These are phyloP conservation scores for Mimachlamys varia DNA, from an alignment of 2,888 invertebrate genomes.

Conservation along the genomic window DNA sequence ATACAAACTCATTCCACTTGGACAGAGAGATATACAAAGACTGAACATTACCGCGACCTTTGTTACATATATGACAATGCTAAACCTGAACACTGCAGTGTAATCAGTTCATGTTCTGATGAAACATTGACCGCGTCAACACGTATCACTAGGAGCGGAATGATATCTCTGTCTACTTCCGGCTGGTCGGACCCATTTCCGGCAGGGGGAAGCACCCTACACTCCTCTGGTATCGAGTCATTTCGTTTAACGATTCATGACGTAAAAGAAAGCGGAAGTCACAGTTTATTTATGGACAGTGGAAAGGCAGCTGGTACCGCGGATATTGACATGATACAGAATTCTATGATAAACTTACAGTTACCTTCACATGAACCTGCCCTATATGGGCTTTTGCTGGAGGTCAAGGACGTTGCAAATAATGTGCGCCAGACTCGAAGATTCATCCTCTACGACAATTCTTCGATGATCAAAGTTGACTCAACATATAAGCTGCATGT, in stretches of 20 bases:
- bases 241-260: slow-evolving; percentile 49
- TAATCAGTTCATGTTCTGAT: background rate
- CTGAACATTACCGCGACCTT: background rate
- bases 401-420: slow-evolving; percentile 58
- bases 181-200: slow-evolving; percentile 57
- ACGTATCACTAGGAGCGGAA: slow-evolving; percentile 38
- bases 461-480: slow-evolving; percentile 46
- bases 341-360: slow-evolving; percentile 14
- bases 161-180: slow-evolving; percentile 38
- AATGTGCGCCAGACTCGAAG: slow-evolving; percentile 58
- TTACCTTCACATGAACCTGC: slow-evolving; percentile 46
- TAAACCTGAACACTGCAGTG: slow-evolving; percentile 43
- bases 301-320: background rate
- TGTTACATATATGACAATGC: slow-evolving; percentile 46
- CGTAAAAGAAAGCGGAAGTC: slow-evolving; percentile 12
- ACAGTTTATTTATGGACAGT: background rate
- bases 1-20: background rate
- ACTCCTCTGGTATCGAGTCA: slow-evolving; percentile 52
- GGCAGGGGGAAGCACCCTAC: background rate
- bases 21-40: slow-evolving; percentile 42
- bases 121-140: slow-evolving; percentile 49
- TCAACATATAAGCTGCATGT: slow-evolving; percentile 44
- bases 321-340: background rate
- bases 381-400: slow-evolving; percentile 55
- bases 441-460: slow-evolving; percentile 60